Conservation (phyloP, 2,113 vertebrate genomes). For the Esox niger region DNA sequence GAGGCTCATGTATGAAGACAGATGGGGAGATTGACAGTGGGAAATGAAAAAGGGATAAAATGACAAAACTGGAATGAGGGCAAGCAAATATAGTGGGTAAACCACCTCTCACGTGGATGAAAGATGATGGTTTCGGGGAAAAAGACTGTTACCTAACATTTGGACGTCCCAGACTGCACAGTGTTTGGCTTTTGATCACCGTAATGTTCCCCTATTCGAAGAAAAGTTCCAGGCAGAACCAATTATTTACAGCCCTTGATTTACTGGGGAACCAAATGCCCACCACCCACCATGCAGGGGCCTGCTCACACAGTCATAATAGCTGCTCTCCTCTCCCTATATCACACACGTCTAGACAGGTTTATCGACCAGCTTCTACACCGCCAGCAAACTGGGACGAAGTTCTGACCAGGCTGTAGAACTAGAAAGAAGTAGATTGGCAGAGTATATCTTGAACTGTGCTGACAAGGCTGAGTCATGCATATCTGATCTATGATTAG, state of each 20-base stretch:
- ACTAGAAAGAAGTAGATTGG: neutral
- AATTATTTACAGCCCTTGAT: constrained; percentile 4
- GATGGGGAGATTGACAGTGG: neutral
- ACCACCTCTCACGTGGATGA: neutral
- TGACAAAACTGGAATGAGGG: neutral
- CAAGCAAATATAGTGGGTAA: neutral
- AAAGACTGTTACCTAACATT: neutral
- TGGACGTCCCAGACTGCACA: neutral
- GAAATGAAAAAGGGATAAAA: neutral
- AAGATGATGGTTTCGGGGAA: neutral
- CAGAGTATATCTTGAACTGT: neutral
- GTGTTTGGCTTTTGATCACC: too few relatives aligned
- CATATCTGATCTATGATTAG: neutral
- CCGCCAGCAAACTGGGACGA: neutral
- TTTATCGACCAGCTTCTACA: neutral
- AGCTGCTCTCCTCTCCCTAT: constrained; percentile 1
- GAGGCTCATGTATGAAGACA: neutral
- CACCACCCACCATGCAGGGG: neutral
- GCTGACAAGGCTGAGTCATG: neutral
- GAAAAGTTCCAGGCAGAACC: neutral
- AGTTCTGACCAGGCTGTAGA: neutral
- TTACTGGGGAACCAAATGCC: neutral
- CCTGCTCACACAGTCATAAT: neutral
- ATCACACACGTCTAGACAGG: neutral
- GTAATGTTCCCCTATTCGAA: neutral